Conservation (phyloP, 1,140 invertebrate genomes). For the Planococcus citri region DNA sequence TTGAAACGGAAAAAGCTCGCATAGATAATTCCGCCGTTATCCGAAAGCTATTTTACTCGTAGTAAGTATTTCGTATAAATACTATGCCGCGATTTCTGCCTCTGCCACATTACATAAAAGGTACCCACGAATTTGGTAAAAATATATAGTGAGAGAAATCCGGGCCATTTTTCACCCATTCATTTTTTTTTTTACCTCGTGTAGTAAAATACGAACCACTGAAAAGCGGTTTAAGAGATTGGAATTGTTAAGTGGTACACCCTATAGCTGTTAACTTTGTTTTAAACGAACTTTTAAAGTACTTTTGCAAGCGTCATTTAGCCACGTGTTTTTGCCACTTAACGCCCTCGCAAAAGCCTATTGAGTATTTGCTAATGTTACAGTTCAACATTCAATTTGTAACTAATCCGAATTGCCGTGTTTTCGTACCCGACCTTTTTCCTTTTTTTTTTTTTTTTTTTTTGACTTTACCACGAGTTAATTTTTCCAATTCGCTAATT, state of each 20-base stretch:
- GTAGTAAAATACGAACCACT: constrained; percentile 14
- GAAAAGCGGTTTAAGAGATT: neutral
- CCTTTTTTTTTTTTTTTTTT: no score
- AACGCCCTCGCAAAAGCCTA: constrained; percentile 17
- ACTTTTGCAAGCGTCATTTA: constrained; percentile 18
- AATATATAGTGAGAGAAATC: neutral
- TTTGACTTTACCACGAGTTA: neutral
- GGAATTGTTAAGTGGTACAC: constrained; percentile 1
- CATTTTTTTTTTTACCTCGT: no score
- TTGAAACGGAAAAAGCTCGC: neutral
- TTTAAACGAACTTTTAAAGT: constrained; percentile 20
- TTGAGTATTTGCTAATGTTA: constrained; percentile 17
- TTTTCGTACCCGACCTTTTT: no score
- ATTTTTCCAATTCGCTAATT: neutral
- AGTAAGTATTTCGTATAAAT: no score
- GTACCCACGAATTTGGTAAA: neutral
- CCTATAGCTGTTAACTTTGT: constrained; percentile 17
- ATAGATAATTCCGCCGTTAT: neutral
- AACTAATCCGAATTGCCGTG: neutral
- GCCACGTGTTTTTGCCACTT: constrained; percentile 14
- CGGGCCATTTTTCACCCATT: neutral
- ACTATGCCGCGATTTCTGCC: no score
- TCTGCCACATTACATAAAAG: no score
- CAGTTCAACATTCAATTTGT: constrained; percentile 19
- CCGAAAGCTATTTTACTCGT: no score